These are phyloP conservation scores for Microctonus hyperodae DNA, from an alignment of 2,888 invertebrate genomes.

Conservation along the genomic window DNA sequence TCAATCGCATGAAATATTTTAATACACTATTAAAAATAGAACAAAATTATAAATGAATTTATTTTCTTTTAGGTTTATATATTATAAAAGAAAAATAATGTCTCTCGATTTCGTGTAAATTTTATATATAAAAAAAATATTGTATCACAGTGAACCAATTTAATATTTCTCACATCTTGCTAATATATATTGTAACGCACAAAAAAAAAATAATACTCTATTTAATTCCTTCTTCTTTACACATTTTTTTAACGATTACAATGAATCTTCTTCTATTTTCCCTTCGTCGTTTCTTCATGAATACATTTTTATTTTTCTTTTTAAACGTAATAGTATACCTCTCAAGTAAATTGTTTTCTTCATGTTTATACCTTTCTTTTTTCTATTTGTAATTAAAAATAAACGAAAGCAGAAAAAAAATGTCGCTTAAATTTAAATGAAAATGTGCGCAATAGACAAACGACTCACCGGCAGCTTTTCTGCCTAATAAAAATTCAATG, in stretches of 20 bases:
- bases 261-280: neutral
- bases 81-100: neutral
- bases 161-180: neutral
- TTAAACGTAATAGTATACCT: neutral
- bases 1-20: too few relatives aligned
- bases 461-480: constrained; percentile 24
- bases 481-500: constrained; percentile 26
- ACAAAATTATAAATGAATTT: too few relatives aligned
- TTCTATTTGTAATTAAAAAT: neutral
- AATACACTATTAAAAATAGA: too few relatives aligned
- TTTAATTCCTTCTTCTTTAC: neutral
- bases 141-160: constrained; percentile 10
- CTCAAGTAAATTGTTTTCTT: neutral
- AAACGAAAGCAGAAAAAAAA: neutral
- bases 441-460: constrained; percentile 21
- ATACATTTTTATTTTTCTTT: neutral
- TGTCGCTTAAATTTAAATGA: constrained; percentile 11
- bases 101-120: neutral
- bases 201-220: neutral
- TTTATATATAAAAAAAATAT: constrained; percentile 1
- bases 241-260: neutral
- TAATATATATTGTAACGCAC: neutral
- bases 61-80: too few relatives aligned
- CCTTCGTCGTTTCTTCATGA: neutral
- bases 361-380: too few relatives aligned